Conservation (phyloP, 2,797 vertebrate species). For the Megaceryle alcyon region DNA sequence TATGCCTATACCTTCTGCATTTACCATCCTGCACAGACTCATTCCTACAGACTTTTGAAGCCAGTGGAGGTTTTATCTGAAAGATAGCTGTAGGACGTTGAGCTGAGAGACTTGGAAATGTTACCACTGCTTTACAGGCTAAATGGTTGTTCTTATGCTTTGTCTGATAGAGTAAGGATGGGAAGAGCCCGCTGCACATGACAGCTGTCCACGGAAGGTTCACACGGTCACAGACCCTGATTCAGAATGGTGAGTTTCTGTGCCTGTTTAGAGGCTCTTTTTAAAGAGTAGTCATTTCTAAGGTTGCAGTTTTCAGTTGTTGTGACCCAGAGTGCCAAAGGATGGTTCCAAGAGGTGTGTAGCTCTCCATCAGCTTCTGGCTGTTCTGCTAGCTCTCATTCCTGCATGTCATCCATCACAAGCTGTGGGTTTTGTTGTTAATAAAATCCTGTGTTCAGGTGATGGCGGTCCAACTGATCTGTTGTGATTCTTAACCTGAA, state of each 20-base stretch:
- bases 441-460: not conserved
- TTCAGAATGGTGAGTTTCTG: constrained; percentile 90
- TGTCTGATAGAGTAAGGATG: constrained; percentile 90
- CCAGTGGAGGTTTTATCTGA: not conserved
- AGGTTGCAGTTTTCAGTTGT: not conserved
- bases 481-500: not conserved
- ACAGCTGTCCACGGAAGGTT: constrained; percentile 95
- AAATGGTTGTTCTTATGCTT: not conserved
- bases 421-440: not conserved
- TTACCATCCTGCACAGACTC: not conserved
- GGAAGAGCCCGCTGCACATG: constrained; percentile 97
- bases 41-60: not conserved
- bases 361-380: not conserved
- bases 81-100: not conserved
- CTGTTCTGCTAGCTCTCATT: not conserved
- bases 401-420: accelerated
- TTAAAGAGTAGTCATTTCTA: not conserved
- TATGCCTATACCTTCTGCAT: not conserved
- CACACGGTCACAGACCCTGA: constrained; percentile 94
- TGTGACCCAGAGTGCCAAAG: not conserved
- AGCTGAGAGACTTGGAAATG: not conserved
- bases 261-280: not conserved
- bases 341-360: not conserved
- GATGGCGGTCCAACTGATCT: not conserved
- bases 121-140: not conserved